A percentile compares a stretch with the other conserved stretches of the same genome.
Conservation (phyloP, 2,113 vertebrate genomes). For the Pristiophorus japonicus region DNA sequence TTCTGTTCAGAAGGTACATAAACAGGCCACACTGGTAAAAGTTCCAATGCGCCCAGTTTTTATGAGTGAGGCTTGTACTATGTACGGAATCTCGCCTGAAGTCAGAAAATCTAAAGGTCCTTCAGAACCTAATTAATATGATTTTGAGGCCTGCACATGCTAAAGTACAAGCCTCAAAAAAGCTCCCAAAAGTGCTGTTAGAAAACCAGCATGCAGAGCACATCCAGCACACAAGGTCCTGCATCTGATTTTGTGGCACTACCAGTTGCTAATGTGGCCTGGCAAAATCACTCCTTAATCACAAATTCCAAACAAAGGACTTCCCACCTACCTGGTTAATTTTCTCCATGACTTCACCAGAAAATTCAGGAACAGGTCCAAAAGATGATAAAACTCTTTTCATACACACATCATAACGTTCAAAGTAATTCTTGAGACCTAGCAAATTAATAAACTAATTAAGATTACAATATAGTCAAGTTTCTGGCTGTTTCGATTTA, state of each 20-base stretch:
- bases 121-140: neutral
- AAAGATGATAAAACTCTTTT: slow-evolving; percentile 68
- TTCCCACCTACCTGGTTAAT: slow-evolving; percentile 60
- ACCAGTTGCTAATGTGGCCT: neutral
- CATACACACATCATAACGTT: slow-evolving; percentile 72
- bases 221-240: neutral
- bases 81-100: neutral
- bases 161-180: neutral
- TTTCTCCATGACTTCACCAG: slow-evolving; percentile 57
- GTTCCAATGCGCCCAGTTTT: neutral
- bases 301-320: neutral
- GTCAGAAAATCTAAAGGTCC: neutral
- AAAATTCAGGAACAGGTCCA: slow-evolving; percentile 80
- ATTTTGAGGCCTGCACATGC: neutral
- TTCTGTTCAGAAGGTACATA: neutral
- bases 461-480: neutral
- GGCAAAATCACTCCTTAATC: neutral
- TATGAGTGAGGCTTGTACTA: neutral
- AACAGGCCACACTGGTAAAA: neutral
- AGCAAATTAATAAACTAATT: slow-evolving; percentile 42
- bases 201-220: neutral
- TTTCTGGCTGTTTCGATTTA: neutral
- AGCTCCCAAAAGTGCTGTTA: neutral
- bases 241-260: neutral
- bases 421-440: slow-evolving; percentile 80